Evolutionary conservation across 2,888 invertebrate genomes (phyloP), one percentile per base, ranked within the genome.

Genomic region (Latheticus oryzae): DNA sequence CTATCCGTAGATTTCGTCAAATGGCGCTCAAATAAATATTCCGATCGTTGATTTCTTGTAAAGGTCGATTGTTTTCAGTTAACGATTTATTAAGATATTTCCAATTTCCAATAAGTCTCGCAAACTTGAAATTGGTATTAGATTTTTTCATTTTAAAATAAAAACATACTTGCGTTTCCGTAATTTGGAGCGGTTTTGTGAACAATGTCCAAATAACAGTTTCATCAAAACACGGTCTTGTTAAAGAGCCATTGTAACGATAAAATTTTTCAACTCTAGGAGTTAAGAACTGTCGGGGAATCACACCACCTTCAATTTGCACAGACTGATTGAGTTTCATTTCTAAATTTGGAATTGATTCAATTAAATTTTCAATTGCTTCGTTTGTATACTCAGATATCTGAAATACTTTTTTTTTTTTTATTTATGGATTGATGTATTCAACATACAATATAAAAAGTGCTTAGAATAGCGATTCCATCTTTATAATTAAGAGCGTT

Each of bases 141-240:
- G 13, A 53, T 19, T 5, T 21, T 17, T 19, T 15, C 30, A 7
- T 32, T 38, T 28, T 32, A 57, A 19, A 8, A 2, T 5, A 5
- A 3, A 9, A 26, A 35, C 48, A 53, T 56, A 69, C 67, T 56
- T 69, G 64, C 3, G 21, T n/a, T 15, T 48, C 13, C 0, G 82
- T 80, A 19, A 85, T 77, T 5, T 80, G 76, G 30, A 80, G 73
- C 9, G 80, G 80, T n/a, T 81, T 75, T 1, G 77, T 76, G 33
- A 84, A 75, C 4, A 90, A 82, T 26, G 87, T 86, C 88, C 90
- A 90, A 1, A 82, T 82, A 5, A 89, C 88, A 0, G 81, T 80
- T 72, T 90, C 90, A 37, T 84, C 83, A 72, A 89, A 90, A 28
- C 79, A 79, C 2, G 90, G 90, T 0, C 89, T 89, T 2, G 90